Evolutionary conservation across 2,113 vertebrate species (phyloP), one percentile per base, ranked within the genome.

Genomic region (Plotosus lineatus): DNA sequence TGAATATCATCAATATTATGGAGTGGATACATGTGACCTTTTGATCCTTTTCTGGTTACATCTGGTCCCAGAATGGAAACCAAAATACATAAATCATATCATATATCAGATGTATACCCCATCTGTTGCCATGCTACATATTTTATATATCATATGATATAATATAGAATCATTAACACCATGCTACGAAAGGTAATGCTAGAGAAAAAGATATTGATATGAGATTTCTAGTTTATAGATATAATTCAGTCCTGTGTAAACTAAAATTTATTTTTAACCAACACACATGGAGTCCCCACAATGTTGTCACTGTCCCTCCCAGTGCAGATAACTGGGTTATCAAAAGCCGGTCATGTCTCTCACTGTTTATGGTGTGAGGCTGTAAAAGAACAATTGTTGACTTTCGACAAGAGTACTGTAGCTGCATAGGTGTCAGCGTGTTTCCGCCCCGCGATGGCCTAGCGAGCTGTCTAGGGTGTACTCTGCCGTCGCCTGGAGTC

Each of bases 1-100:
- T 51, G 23, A 33, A 63, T 63, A 60, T 72, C 56, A 71, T 75
- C 53, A 65, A 44, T 83, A 72, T 79, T 79, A 75, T 17, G 28
- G 68, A 61, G 36, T 58, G 10, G 50, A 56, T 65, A 48, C 38
- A 48, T 55, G 78, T 85, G 78, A 85, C 84, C 84, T 79, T 75
- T 85, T 79, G 77, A 75, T 72, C 80, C 53, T 53, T 36, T 53
- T 33, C 28, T 53, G 77, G 77, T 33, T 77, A 85, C 84, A 82
- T 76, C 80, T 85, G 84, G 53, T 79, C 55, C 51, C 15, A 53
- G 66, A 75, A 81, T 75, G 11, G 55, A 50, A 72, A 46, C 31
- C 50, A 66, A 61, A 63, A 33, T n/a, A n/a, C 63, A 71, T 82
- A 79, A 76, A 85, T 85, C 77, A 82, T 28, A 72, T 15, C 36